These are phyloP conservation scores for Lithophane socia DNA, from an alignment of 2,888 invertebrate genomes.

Conservation along the genomic window DNA sequence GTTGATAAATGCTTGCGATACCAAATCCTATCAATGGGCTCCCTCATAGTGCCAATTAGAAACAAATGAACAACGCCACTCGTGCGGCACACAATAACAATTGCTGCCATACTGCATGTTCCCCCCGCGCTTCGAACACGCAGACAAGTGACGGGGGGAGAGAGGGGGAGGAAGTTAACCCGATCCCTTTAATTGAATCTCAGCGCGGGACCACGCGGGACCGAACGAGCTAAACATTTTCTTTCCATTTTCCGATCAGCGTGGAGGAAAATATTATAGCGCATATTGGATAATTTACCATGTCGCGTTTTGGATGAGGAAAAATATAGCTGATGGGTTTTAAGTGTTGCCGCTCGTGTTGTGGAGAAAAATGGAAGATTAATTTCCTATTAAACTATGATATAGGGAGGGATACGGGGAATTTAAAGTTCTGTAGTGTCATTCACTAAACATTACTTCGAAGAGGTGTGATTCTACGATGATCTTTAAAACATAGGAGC, in stretches of 20 bases:
- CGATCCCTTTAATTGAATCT: slow-evolving; percentile 58
- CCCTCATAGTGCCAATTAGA: slow-evolving; percentile 38
- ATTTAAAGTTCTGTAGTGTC: not conserved
- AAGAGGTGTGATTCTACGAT: not conserved
- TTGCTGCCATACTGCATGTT: slow-evolving; percentile 33
- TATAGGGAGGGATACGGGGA: not conserved
- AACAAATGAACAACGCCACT: slow-evolving; percentile 37
- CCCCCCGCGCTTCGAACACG: not conserved
- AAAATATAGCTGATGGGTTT: slow-evolving; percentile 31
- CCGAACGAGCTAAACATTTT: slow-evolving; percentile 49
- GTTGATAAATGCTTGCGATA: not conserved
- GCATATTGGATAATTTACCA: slow-evolving; percentile 39
- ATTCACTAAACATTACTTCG: too few relatives aligned
- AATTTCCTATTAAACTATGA: not conserved
- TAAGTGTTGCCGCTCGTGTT: slow-evolving; percentile 1
- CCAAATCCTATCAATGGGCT: not conserved
- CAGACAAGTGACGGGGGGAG: not conserved
- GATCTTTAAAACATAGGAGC: not conserved
- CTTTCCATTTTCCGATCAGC: slow-evolving; percentile 57
- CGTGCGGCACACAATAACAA: slow-evolving; percentile 19
- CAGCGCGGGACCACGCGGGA: slow-evolving; percentile 34
- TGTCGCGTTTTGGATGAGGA: slow-evolving; percentile 24
- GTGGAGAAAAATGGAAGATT: not conserved
- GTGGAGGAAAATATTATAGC: slow-evolving; percentile 46
- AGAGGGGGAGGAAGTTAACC: slow-evolving; percentile 30